These are phyloP conservation scores for Marmota monax DNA, from an alignment of 2,113 vertebrate genomes.

Conservation along the genomic window DNA sequence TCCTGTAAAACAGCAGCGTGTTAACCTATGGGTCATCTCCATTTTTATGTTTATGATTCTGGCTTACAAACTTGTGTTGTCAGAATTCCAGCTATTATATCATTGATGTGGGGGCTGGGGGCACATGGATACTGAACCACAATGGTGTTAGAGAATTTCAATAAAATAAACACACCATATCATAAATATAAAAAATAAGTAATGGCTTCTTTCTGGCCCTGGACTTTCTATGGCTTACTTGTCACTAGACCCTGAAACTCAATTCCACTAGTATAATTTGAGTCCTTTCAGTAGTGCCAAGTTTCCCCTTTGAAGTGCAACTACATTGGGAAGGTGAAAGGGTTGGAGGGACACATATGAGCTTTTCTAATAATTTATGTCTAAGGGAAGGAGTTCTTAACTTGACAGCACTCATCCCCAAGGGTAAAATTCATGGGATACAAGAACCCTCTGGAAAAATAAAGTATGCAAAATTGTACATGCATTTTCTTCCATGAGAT, in stretches of 20 bases:
- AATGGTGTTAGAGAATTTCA: background rate
- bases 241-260: background rate
- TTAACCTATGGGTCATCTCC: conserved; percentile 20
- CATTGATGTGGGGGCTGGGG: background rate
- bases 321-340: background rate
- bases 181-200: background rate
- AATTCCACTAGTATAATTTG: background rate
- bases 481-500: background rate
- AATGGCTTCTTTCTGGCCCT: background rate
- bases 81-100: conserved; percentile 7
- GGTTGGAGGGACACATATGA: background rate
- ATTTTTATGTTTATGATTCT: background rate
- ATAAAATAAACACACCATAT: background rate
- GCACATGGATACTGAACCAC: background rate
- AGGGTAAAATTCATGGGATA: background rate
- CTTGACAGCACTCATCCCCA: background rate
- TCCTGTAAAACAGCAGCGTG: conserved; percentile 86
- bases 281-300: background rate
- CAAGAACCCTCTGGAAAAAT: background rate
- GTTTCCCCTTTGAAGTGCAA: background rate
- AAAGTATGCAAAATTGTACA: background rate
- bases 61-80: background rate
- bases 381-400: background rate
- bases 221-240: background rate
- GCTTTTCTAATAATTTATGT: background rate